Percentiles rank a stretch among this genome's conserved stretches.
phyloP scores from a whole-genome alignment of 2,797 vertebrate genomes.

The Nyctibius grandis region DNA sequence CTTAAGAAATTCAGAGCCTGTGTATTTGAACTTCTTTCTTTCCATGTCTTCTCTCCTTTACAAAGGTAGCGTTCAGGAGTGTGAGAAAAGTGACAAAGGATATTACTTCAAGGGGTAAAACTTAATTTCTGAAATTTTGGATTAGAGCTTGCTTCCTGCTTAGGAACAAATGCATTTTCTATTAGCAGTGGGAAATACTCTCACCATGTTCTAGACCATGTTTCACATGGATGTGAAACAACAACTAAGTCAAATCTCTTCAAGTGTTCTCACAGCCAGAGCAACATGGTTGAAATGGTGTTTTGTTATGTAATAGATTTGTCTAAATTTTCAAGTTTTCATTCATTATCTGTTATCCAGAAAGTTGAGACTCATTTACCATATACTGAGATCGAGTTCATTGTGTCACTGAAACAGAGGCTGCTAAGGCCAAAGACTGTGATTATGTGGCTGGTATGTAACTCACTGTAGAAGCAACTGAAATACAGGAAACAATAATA shows the following conservation, averaged over 20 bases:
- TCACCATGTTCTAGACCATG: background rate
- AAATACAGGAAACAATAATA: background rate
- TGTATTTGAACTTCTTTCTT: background rate
- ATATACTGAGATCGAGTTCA: background rate
- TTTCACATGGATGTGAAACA: background rate
- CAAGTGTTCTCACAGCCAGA: background rate
- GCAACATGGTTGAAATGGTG: background rate
- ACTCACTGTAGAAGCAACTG: background rate
- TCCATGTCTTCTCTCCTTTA: background rate
- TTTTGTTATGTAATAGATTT: background rate
- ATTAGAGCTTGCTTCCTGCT: background rate
- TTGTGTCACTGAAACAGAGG: background rate
- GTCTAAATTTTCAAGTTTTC: background rate
- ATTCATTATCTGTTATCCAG: background rate
- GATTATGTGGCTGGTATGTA: background rate
- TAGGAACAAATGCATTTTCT: background rate
- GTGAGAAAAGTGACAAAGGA: background rate
- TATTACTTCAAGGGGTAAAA: background rate
- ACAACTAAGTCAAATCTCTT: background rate
- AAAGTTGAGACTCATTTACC: background rate
- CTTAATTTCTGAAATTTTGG: background rate
- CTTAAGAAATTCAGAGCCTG: background rate
- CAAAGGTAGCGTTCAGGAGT: background rate
- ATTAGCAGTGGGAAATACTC: background rate
- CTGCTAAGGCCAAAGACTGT: background rate